These are phyloP conservation scores for Synergus japonicus DNA, from an alignment of 2,888 invertebrate genomes.

Conservation along the genomic window DNA sequence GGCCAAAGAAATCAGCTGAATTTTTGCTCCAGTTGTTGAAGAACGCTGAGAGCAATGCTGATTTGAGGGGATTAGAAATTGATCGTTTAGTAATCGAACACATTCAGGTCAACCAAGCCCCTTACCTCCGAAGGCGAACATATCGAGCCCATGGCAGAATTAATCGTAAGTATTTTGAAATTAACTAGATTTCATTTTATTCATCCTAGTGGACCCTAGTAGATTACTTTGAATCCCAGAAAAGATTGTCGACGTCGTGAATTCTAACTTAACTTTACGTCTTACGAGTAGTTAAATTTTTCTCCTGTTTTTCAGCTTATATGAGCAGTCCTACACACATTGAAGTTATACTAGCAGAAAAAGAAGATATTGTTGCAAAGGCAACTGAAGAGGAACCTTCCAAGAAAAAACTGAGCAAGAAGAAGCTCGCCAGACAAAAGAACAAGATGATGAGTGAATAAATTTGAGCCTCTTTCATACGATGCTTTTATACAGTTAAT, in stretches of 20 bases:
- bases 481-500: neutral
- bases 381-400: constrained; percentile 91
- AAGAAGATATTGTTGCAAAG: constrained; percentile 94
- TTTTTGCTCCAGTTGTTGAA: constrained; percentile 96
- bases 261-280: neutral
- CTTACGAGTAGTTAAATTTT: neutral
- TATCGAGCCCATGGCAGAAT: constrained; percentile 99
- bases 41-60: constrained; percentile 99
- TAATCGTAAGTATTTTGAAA: constrained; percentile 84
- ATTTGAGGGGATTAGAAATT: constrained; percentile 97
- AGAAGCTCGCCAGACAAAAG: constrained; percentile 96
- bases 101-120: constrained; percentile 98
- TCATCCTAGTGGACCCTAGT: too few species aligned
- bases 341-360: constrained; percentile 97
- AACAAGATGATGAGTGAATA: constrained; percentile 92
- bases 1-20: constrained; percentile 99
- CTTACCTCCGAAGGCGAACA: constrained; percentile 96
- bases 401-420: constrained; percentile 97
- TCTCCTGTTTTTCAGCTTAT: constrained; percentile 83
- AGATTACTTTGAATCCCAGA: too few species aligned
- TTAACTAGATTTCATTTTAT: neutral
- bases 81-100: constrained; percentile 98
- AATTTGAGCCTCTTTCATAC: constrained; percentile 57
- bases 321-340: constrained; percentile 99
- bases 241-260: too few species aligned